A percentile compares a stretch with the other conserved stretches of the same genome.
Evolutionary conservation across 2,113 vertebrate genomes (phyloP).

Genomic region (Seriola rivoliana): DNA sequence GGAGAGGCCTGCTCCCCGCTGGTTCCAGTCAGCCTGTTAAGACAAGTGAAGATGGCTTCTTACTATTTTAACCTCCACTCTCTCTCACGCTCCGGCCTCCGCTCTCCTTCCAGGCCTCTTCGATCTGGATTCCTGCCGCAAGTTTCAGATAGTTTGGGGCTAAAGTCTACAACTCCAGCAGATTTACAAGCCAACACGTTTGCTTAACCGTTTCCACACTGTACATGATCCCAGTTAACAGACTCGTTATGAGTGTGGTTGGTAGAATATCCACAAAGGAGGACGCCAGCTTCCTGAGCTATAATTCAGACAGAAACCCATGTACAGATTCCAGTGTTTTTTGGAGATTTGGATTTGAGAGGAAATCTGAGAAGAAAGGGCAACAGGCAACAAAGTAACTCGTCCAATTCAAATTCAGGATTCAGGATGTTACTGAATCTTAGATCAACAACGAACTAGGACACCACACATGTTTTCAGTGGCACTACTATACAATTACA

Average conservation of each 20-base stretch:
- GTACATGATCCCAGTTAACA: slow-evolving; percentile 8
- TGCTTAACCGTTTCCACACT: slow-evolving; percentile 16
- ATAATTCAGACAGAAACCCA: background rate
- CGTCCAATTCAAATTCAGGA: background rate
- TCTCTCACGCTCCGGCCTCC: slow-evolving; percentile 21
- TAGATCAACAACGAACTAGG: background rate
- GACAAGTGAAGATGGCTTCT: slow-evolving; percentile 59
- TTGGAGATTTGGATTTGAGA: slow-evolving; percentile 1
- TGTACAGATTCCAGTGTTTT: background rate
- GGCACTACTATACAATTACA: too few species aligned
- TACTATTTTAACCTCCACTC: slow-evolving; percentile 32
- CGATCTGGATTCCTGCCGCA: slow-evolving; percentile 17
- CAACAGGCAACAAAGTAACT: background rate
- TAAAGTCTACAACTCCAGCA: background rate
- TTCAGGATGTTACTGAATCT: background rate
- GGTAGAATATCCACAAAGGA: background rate
- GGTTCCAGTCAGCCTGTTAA: slow-evolving; percentile 68
- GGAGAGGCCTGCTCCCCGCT: slow-evolving; percentile 69
- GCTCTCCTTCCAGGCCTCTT: background rate
- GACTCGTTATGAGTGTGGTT: background rate
- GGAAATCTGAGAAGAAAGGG: background rate
- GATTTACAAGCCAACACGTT: slow-evolving; percentile 8
- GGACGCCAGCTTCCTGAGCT: background rate
- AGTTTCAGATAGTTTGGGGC: background rate
- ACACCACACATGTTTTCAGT: too few species aligned